Evolutionary conservation across 2,888 invertebrate genomes (phyloP).

Genomic region (Metalampra italica): DNA sequence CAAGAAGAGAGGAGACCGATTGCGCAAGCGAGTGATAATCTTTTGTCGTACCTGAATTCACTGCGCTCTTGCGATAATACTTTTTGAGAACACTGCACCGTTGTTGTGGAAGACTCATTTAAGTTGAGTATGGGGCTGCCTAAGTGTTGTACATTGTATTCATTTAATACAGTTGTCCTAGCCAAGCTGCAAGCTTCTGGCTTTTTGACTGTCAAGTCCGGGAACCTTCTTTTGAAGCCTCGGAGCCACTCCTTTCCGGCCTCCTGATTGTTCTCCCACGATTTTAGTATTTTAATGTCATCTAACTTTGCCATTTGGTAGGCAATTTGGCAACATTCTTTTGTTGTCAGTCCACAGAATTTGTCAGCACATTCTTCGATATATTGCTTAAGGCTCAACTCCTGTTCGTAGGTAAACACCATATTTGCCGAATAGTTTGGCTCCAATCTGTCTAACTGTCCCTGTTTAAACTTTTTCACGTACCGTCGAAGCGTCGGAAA

Average conservation of each 20-base stretch:
- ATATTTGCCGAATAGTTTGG: neutral
- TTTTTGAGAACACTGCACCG: neutral
- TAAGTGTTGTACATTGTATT: no score
- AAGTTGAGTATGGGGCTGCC: neutral
- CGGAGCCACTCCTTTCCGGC: constrained; percentile 13
- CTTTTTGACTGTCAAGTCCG: constrained; percentile 22
- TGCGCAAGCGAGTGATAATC: no score
- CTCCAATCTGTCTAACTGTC: neutral
- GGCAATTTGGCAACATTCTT: neutral
- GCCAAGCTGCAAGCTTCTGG: constrained; percentile 32
- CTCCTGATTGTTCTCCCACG: constrained; percentile 17
- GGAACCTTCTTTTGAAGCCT: constrained; percentile 6
- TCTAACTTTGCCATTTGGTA: neutral
- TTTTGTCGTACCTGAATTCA: no score
- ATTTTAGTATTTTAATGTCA: constrained; percentile 17
- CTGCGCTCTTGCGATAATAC: neutral
- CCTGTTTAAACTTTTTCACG: neutral
- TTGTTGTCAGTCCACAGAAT: neutral
- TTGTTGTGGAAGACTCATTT: neutral
- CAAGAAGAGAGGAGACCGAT: no score
- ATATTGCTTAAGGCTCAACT: neutral
- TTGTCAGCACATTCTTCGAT: neutral
- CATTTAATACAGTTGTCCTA: constrained; percentile 27
- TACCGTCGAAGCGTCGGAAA: neutral
- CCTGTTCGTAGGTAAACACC: neutral